Base-by-base conservation (phyloP, 2,888 invertebrate genomes). In the Cosmorhoe ocellata region DNA sequence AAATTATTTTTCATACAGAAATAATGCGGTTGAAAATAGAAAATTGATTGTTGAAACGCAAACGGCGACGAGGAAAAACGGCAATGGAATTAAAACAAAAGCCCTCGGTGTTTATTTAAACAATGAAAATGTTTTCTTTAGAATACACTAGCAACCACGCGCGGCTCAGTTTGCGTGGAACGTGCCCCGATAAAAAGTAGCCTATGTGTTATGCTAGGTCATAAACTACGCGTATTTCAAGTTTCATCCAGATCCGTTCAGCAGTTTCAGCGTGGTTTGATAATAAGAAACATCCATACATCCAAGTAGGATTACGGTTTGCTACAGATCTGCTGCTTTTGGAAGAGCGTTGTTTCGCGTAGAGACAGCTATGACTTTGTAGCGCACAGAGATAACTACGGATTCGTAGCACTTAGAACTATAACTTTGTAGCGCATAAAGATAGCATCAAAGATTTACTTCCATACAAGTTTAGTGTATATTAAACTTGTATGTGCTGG, bases 61-160 rank as follows among this genome's bases (percentile, higher is more conserved):
- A 24, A 24, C 24, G 6, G 7, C 5, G 24, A 24, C 5, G 7
- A 24, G 24, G 5, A 24, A 46, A 45, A 46, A 33, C 30, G 12
- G 43, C 40, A 40, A 37, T 44, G 24, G 32, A 51, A 52, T 47
- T 34, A 30, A 40, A 50, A 47, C 46, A 50, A 44, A 18, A 4
- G 18, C 18, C 18, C 18, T 31, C 32, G 30, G 30, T 12, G 54
- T 43, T 50, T 46, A 30, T 41, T 22, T 46, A 24, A 36, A 40
- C 31, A 40, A 39, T 39, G 41, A 46, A 42, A 47, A 41, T 50
- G 28, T 47, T 43, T 56, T 51, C 47, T 36, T 51, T 13, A 8
- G 13, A 32, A 40, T 18, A 18, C 18, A n/a, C n/a, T n/a, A n/a
- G n/a, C n/a, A n/a, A n/a, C n/a, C n/a, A n/a, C n/a, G n/a, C n/a